A percentile compares a stretch with the other conserved stretches of the same genome.
Conservation (phyloP, 2,888 invertebrate species). For the Mamestra brassicae region DNA sequence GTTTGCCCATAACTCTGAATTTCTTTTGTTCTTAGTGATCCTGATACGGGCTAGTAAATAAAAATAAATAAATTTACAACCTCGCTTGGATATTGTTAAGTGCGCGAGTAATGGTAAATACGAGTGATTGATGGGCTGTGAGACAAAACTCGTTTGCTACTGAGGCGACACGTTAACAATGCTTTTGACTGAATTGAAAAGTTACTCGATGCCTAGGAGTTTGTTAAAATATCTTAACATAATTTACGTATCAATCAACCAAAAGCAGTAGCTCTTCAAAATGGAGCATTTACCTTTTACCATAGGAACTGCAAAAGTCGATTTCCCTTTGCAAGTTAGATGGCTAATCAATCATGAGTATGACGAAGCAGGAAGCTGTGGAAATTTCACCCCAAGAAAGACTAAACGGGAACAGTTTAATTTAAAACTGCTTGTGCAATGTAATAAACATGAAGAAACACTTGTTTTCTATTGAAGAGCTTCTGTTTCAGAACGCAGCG, state of each 20-base stretch:
- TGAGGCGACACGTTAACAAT: conserved; percentile 17
- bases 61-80: conserved; percentile 47
- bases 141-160: conserved; percentile 23
- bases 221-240: conserved; percentile 18
- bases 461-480: conserved; percentile 41
- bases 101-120: conserved; percentile 10
- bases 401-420: conserved; percentile 9
- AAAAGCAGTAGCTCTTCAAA: neutral
- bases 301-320: neutral
- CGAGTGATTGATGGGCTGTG: conserved; percentile 49
- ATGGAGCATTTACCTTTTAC: neutral
- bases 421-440: conserved; percentile 16
- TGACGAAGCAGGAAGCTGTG: neutral
- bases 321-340: neutral
- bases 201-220: conserved; percentile 12
- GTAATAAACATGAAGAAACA: conserved; percentile 27
- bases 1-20: conserved; percentile 69
- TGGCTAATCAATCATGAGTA: neutral
- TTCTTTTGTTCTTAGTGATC: conserved; percentile 68
- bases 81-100: conserved; percentile 42
- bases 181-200: conserved; percentile 39
- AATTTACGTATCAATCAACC: conserved; percentile 23
- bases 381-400: neutral
- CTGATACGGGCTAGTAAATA: conserved; percentile 60
- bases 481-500: conserved; percentile 27